Evolutionary conservation across 2,888 invertebrate genomes (phyloP), one percentile per base, ranked within the genome.

Genomic region (Dicyrtomina minuta): DNA sequence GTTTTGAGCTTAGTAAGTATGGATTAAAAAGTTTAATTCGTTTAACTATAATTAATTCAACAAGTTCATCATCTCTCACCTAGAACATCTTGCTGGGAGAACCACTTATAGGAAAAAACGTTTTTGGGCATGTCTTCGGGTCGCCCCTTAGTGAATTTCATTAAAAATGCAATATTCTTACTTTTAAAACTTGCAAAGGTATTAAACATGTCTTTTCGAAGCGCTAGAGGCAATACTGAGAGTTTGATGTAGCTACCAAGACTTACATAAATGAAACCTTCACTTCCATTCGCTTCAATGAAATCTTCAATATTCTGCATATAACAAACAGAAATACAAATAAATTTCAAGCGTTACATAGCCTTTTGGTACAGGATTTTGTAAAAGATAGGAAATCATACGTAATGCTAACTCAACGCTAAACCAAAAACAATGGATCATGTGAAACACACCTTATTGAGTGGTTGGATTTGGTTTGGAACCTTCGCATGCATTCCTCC

Each of bases 401-500:
- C 33, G 33, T 33, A 33, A 33, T 5, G 33, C n/a, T n/a, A n/a
- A n/a, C n/a, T n/a, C n/a, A n/a, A n/a, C n/a, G n/a, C n/a, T n/a
- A n/a, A n/a, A n/a, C n/a, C n/a, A n/a, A n/a, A n/a, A n/a, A n/a
- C n/a, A n/a, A n/a, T n/a, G n/a, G n/a, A n/a, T n/a, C n/a, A n/a
- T n/a, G n/a, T n/a, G n/a, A n/a, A n/a, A n/a, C n/a, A n/a, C n/a
- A n/a, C n/a, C n/a, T n/a, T n/a, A n/a, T n/a, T n/a, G 8, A 8
- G 33, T 33, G 33, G 33, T 33, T 33, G 8, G 33, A 3, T 33
- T 33, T n/a, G n/a, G n/a, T n/a, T n/a, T n/a, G n/a, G n/a, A n/a
- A n/a, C 33, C 3, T 33, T 33, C 33, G 8, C 33, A 27, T 26
- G n/a, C 68, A 92, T 90, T 79, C 92, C 92, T 2, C 91, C 92